Evolutionary conservation across 2,113 vertebrate species (phyloP).

Genomic region (Mormyrus iriodes): DNA sequence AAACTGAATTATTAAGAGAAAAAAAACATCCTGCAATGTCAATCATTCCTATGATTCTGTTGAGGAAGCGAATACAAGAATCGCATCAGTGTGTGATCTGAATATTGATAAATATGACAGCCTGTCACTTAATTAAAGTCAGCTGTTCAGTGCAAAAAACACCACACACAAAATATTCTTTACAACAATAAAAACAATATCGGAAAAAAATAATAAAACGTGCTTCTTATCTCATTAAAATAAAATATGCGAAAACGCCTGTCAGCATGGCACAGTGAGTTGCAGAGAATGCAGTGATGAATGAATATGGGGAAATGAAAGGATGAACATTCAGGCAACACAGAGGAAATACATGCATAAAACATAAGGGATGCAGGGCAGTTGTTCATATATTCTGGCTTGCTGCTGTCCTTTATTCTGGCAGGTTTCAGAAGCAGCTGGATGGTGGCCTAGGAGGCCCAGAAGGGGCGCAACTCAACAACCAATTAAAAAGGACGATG

Average conservation of each 20-base stretch:
- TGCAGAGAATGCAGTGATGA: background rate
- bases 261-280: background rate
- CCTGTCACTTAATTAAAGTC: background rate
- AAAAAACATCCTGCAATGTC: background rate
- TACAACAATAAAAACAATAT: constrained; percentile 1
- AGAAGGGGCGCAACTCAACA: background rate
- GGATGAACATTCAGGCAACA: background rate
- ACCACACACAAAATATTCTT: background rate
- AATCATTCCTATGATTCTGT: background rate
- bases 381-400: background rate
- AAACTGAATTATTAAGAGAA: background rate
- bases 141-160: background rate
- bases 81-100: background rate
- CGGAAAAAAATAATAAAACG: background rate
- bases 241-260: background rate
- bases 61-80: background rate
- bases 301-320: background rate
- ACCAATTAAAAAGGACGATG: background rate
- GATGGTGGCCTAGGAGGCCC: background rate
- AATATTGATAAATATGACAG: background rate
- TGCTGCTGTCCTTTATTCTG: background rate
- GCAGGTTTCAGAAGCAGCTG: background rate
- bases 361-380: background rate
- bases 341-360: background rate
- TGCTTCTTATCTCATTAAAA: background rate